Base-by-base conservation (phyloP, 1,140 invertebrate genomes). In the Papilio polytes region DNA sequence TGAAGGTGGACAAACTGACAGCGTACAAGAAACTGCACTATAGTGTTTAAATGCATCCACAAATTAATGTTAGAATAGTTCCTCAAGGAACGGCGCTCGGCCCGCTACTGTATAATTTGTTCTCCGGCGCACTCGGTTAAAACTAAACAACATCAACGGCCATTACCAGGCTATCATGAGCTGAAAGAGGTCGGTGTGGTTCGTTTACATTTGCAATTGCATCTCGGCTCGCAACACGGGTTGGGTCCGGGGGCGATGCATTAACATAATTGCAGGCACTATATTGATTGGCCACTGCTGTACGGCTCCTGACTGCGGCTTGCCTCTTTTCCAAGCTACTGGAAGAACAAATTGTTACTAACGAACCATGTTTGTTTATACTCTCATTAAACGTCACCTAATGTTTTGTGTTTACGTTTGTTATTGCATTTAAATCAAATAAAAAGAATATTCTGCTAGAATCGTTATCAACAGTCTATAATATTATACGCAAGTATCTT, bases 131-230 rank as follows among this genome's bases (percentile, higher is more conserved):
- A 48, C 79, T 51, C 66, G 80, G 80, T 74, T 82, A 81, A 77
- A 85, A 81, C 77, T 80, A 56, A 56, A 77, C 79, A 82, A 66
- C 82, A 82, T 82, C 81, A 80, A 72, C 78, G 74, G 56, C 77
- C 77, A 78, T 78, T 88, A 90, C 85, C 85, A 87, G 90, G 89
- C 83, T 84, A 89, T 88, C 88, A 89, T 87, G 83, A 82, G 73
- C 88, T 84, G 84, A 86, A 83, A 88, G 89, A 91, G 90, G 86
- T 89, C 84, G 86, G 78, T 77, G 74, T 48, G 51, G 77, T 86
- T 87, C 89, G 88, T 92, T 92, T 93, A 92, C 90, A 92, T 92
- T 94, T 94, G 90, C 92, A 92, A 91, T 92, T 92, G 91, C 90
- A 87, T 89, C 90, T 90, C 88, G 84, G 83, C 80, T 80, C 84